phyloP scores from a whole-genome alignment of 1,140 invertebrate genomes.

The Heliconius nattereri region DNA sequence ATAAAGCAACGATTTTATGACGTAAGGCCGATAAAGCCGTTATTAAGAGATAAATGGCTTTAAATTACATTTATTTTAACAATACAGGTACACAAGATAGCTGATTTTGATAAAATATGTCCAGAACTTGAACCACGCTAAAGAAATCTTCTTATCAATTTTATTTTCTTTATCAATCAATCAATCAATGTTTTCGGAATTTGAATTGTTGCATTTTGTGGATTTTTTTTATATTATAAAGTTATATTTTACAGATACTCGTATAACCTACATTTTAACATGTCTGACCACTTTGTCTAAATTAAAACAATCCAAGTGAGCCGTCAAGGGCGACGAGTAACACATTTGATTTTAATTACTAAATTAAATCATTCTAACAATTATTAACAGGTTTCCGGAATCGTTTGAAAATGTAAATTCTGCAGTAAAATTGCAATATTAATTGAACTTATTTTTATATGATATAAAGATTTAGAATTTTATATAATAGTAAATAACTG shows the following conservation, averaged over 20 bases:
- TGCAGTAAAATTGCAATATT: background rate
- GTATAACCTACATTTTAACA: background rate
- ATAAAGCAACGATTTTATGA: background rate
- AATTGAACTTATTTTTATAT: background rate
- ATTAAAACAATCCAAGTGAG: background rate
- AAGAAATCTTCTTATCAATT: too few species aligned
- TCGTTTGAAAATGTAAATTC: background rate
- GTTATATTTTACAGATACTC: too few species aligned
- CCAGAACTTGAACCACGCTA: too few species aligned
- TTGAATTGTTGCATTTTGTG: too few species aligned
- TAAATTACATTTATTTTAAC: too few species aligned
- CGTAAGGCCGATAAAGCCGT: too few species aligned
- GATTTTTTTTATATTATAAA: too few species aligned
- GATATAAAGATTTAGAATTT: background rate
- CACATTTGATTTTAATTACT: background rate
- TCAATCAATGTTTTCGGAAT: too few species aligned
- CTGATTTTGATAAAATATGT: too few species aligned
- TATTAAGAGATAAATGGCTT: too few species aligned
- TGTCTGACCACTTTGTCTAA: background rate
- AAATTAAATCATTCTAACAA: background rate
- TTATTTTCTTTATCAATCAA: too few species aligned
- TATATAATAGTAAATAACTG: background rate
- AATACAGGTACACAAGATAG: too few species aligned
- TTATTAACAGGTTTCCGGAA: background rate
- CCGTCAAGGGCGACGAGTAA: conserved; percentile 4